Conservation (phyloP, 2,888 invertebrate genomes). For the Odontocolon sp. region DNA sequence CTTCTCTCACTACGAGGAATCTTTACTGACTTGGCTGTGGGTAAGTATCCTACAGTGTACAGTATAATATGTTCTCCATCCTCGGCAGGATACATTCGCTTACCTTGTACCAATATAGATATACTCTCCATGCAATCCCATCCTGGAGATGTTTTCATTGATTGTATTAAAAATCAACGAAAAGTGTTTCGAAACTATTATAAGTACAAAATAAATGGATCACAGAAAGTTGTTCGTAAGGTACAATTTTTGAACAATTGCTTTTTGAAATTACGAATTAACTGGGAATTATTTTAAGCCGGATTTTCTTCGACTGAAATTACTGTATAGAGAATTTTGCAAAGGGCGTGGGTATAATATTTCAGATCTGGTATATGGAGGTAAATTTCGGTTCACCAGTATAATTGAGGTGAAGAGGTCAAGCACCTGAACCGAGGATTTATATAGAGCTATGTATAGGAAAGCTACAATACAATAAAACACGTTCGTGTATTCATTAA, state of each 20-base stretch:
- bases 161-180: too few relatives aligned
- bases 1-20: slow-evolving; percentile 50
- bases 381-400: background rate
- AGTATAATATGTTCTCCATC: slow-evolving; percentile 44
- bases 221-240: background rate
- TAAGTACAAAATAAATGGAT: background rate
- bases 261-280: background rate
- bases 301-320: background rate
- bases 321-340: background rate
- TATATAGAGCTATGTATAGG: background rate
- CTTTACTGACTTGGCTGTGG: slow-evolving; percentile 57
- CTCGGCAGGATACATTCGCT: slow-evolving; percentile 37
- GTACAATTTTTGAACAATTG: background rate
- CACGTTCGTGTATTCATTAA: slow-evolving; percentile 10
- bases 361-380: background rate
- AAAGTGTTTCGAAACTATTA: background rate
- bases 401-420: background rate
- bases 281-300: background rate
- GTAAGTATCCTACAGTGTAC: slow-evolving; percentile 60
- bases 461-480: background rate
- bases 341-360: background rate
- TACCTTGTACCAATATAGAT: background rate
- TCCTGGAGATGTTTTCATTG: background rate
- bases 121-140: background rate
- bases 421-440: background rate